Conservation (phyloP, 2,797 vertebrate species). For the Pseudomugil gertrudae region DNA sequence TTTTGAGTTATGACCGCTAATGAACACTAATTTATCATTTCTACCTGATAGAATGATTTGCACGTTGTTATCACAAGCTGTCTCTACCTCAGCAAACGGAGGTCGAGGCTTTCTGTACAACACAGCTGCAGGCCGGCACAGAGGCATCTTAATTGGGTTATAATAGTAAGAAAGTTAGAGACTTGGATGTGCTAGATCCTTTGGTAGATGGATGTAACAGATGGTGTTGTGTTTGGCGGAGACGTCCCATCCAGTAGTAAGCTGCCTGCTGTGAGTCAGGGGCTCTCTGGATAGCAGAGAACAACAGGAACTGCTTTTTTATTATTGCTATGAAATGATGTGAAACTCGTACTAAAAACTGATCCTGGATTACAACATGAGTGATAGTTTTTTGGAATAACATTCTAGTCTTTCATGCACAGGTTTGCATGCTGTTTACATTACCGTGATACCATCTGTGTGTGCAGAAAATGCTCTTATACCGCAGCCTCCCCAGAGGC, state of each 20-base stretch:
- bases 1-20: not conserved
- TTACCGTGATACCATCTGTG: constrained; percentile 1
- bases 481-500: constrained; percentile 1
- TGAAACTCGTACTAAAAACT: constrained; percentile 2
- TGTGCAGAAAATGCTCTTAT: constrained; percentile 11
- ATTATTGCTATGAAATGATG: not conserved
- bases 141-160: constrained; percentile 33
- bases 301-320: constrained; percentile 46
- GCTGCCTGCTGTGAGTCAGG: constrained; percentile 33
- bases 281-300: constrained; percentile 35
- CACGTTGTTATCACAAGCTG: constrained; percentile 6
- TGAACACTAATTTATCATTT: not conserved
- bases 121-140: constrained; percentile 22
- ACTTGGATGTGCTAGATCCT: constrained; percentile 28
- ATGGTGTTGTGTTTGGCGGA: constrained; percentile 59
- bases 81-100: not conserved
- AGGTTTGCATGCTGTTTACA: not conserved
- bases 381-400: constrained; percentile 9
- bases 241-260: constrained; percentile 24
- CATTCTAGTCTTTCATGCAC: constrained; percentile 1
- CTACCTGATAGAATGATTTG: constrained; percentile 7
- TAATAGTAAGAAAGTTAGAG: constrained; percentile 18
- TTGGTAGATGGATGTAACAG: constrained; percentile 48
- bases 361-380: constrained; percentile 1
- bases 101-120: constrained; percentile 24